Conservation (phyloP, 2,888 invertebrate species). For the Polyploca ridens region DNA sequence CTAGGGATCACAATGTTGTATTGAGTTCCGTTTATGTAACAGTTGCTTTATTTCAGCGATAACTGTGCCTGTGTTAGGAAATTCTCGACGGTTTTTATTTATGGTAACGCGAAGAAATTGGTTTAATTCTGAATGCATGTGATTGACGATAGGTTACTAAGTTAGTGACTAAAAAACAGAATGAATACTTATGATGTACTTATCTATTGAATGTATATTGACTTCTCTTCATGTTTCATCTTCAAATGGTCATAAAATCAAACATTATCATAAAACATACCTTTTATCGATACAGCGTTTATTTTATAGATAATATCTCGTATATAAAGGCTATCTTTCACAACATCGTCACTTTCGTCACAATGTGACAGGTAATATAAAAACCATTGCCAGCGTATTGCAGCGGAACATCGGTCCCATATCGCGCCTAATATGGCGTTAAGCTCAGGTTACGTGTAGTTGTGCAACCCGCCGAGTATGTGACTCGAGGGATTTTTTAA, state of each 20-base stretch:
- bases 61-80: not conserved
- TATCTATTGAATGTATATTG: too few species aligned
- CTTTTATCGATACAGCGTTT: not conserved
- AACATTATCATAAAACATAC: not conserved
- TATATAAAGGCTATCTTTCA: not conserved
- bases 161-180: too few species aligned
- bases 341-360: not conserved
- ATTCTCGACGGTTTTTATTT: not conserved
- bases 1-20: conserved; percentile 10
- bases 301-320: not conserved
- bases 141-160: not conserved
- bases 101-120: not conserved
- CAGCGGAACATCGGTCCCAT: conserved; percentile 11
- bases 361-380: conserved; percentile 11
- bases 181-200: too few species aligned
- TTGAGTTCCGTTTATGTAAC: conserved; percentile 5
- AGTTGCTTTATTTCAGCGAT: not conserved
- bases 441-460: conserved; percentile 7
- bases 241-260: too few species aligned
- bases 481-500: conserved; percentile 2
- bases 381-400: conserved; percentile 11
- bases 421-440: conserved; percentile 9
- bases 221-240: too few species aligned
- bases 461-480: conserved; percentile 1
- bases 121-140: not conserved